Conservation (phyloP, 1,140 invertebrate species). For the Drosophila mojavensis region DNA sequence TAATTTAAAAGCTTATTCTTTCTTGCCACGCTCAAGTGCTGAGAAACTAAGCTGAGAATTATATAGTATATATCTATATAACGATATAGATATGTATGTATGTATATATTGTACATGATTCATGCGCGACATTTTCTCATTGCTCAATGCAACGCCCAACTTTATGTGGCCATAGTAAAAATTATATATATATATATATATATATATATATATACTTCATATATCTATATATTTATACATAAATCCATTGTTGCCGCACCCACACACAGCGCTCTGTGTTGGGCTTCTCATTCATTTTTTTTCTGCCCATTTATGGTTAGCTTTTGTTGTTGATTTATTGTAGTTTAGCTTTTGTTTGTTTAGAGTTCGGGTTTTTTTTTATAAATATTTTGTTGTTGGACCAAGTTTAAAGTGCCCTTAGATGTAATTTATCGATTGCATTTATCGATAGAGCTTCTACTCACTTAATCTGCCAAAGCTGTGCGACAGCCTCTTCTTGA, state of each 20-base stretch:
- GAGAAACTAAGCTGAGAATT: slow-evolving; percentile 15
- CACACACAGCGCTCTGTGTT: slow-evolving; percentile 23
- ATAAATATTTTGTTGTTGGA: neutral
- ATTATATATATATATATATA: slow-evolving; percentile 1
- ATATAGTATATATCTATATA: neutral
- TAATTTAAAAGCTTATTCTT: slow-evolving; percentile 30
- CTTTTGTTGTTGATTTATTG: slow-evolving; percentile 41
- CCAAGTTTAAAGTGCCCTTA: slow-evolving; percentile 19
- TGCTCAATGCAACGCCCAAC: slow-evolving; percentile 37
- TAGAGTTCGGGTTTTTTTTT: neutral
- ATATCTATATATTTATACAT: slow-evolving; percentile 6
- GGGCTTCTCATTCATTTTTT: neutral
- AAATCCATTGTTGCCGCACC: slow-evolving; percentile 40
- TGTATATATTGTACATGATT: slow-evolving; percentile 26
- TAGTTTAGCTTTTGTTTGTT: slow-evolving; percentile 33
- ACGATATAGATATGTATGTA: too few relatives aligned
- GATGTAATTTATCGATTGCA: neutral
- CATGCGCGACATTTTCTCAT: slow-evolving; percentile 44
- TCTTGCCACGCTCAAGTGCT: slow-evolving; percentile 5
- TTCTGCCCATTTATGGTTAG: slow-evolving; percentile 35
- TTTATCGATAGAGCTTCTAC: slow-evolving; percentile 84
- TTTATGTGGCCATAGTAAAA: slow-evolving; percentile 20
- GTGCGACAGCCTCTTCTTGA: slow-evolving; percentile 95
- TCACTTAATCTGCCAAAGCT: slow-evolving; percentile 96
- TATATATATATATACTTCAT: slow-evolving; percentile 3